These are phyloP conservation scores for Otolemur crassicaudatus DNA, from an alignment of 2,797 vertebrate genomes.

Conservation along the genomic window DNA sequence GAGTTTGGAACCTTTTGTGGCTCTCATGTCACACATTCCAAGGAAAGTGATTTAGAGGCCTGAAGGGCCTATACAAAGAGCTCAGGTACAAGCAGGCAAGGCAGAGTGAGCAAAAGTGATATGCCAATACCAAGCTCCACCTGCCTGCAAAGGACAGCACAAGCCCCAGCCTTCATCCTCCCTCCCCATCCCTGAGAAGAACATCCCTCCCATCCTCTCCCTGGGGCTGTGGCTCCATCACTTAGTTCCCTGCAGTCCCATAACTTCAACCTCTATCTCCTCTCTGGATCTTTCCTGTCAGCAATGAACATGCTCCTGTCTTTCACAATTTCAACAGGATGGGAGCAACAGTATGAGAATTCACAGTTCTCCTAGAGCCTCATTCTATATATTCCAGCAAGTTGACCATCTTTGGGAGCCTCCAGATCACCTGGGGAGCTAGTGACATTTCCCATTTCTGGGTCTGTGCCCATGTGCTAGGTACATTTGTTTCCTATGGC, in stretches of 20 bases:
- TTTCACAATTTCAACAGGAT: not conserved
- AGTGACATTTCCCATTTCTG: not conserved
- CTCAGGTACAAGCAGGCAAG: not conserved
- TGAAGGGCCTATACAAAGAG: too few species aligned
- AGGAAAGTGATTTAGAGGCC: not conserved
- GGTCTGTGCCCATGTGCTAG: not conserved
- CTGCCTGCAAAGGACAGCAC: not conserved
- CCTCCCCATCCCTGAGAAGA: not conserved
- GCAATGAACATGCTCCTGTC: fast-evolving
- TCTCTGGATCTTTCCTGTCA: not conserved
- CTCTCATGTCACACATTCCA: not conserved
- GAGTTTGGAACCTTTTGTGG: not conserved
- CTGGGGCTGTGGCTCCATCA: not conserved
- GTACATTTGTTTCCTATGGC: not conserved
- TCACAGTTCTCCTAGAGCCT: not conserved
- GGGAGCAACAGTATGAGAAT: not conserved
- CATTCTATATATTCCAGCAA: not conserved
- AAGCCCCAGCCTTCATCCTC: not conserved
- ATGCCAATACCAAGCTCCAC: not conserved
- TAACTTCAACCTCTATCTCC: not conserved
- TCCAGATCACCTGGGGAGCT: not conserved
- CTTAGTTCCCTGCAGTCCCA: not conserved
- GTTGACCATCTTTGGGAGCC: not conserved
- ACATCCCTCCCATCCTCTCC: fast-evolving
- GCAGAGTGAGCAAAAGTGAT: not conserved